phyloP scores from a whole-genome alignment of 2,797 vertebrate species.

The Silurus lanzhouensis region DNA sequence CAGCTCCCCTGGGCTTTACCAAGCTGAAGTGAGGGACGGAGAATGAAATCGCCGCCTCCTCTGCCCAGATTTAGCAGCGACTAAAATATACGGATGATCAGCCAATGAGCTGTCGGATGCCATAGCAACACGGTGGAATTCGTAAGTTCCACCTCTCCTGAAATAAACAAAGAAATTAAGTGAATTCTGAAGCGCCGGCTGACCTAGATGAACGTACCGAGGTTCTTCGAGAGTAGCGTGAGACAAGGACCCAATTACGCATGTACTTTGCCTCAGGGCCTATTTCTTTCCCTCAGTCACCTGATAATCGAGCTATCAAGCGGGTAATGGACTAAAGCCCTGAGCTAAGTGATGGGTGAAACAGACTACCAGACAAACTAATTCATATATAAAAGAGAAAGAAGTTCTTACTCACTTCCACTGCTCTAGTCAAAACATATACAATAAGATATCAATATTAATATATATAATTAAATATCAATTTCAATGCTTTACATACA shows the following conservation, averaged over 20 bases:
- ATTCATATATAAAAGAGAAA: constrained; percentile 18
- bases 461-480: too few relatives aligned
- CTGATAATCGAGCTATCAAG: constrained; percentile 65
- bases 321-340: constrained; percentile 66
- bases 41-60: constrained; percentile 29
- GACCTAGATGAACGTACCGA: constrained; percentile 50
- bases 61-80: constrained; percentile 29
- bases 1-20: not conserved
- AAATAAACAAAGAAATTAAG: constrained; percentile 14
- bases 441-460: not conserved
- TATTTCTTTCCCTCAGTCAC: constrained; percentile 54
- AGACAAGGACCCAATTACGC: constrained; percentile 22
- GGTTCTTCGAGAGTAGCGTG: constrained; percentile 46
- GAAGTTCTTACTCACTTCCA: constrained; percentile 1
- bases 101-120: constrained; percentile 27
- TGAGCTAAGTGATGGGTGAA: constrained; percentile 52
- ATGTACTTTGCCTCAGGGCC: not conserved
- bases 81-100: constrained; percentile 33
- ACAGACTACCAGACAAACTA: not conserved
- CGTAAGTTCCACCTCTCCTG: constrained; percentile 12
- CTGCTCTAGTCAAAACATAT: not conserved
- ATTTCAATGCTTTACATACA: not conserved
- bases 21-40: constrained; percentile 1
- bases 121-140: constrained; percentile 33
- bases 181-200: constrained; percentile 30